phyloP scores from a whole-genome alignment of 2,113 vertebrate species.

The Thalassoma bifasciatum region DNA sequence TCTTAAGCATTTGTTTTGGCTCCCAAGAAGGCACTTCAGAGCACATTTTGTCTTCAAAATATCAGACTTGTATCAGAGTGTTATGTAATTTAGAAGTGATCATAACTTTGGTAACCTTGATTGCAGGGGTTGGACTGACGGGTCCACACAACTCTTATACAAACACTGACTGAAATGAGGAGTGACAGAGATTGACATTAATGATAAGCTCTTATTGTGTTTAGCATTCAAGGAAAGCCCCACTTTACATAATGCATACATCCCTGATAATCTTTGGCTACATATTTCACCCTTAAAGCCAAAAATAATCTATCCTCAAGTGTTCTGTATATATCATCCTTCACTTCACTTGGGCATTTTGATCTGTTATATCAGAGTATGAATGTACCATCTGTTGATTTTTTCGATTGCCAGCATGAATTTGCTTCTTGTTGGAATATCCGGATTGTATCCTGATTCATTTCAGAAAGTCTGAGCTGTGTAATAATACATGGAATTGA shows the following conservation, averaged over 20 bases:
- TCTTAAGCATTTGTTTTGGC: no score
- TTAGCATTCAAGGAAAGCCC: neutral
- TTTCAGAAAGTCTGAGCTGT: no score
- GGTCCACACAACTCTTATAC: slow-evolving; percentile 33
- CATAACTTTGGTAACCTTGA: slow-evolving; percentile 5
- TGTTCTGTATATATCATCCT: slow-evolving; percentile 11
- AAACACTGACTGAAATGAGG: neutral
- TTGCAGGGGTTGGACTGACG: slow-evolving; percentile 52
- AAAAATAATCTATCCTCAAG: neutral
- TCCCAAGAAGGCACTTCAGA: no score
- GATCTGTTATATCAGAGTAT: neutral
- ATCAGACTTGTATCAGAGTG: no score
- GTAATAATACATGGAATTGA: no score
- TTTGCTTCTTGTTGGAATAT: neutral
- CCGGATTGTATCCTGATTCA: no score
- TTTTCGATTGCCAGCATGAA: neutral
- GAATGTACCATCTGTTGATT: neutral
- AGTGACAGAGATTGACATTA: slow-evolving; percentile 24
- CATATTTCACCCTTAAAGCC: neutral
- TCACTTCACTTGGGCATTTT: neutral
- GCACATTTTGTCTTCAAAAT: no score
- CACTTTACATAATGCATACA: neutral
- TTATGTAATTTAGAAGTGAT: no score
- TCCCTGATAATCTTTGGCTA: neutral
- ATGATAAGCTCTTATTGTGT: neutral